Conservation (phyloP, 2,888 invertebrate species). For the Panzeria rudis region DNA sequence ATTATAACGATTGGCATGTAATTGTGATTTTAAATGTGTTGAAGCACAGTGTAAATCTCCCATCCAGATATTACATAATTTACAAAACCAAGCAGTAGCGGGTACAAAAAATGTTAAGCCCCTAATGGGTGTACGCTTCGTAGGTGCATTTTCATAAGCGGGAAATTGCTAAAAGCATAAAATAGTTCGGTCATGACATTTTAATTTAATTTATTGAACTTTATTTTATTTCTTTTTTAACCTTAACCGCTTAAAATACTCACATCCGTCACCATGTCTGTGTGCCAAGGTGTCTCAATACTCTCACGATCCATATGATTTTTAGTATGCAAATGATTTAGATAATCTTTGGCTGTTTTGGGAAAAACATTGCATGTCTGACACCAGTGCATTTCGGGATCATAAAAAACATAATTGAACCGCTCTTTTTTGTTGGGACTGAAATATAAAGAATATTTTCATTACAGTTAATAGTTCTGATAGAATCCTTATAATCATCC, state of each 20-base stretch:
- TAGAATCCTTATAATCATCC: too few species aligned
- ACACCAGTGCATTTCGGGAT: conserved; percentile 96
- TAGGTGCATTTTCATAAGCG: conserved; percentile 88
- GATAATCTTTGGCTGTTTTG: conserved; percentile 92
- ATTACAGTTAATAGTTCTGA: neutral
- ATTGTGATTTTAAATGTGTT: conserved; percentile 91
- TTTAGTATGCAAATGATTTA: conserved; percentile 92
- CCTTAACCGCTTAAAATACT: conserved; percentile 52
- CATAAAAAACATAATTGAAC: conserved; percentile 93
- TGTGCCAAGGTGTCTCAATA: conserved; percentile 83
- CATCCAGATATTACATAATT: conserved; percentile 93
- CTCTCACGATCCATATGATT: conserved; percentile 86
- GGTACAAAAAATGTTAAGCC: conserved; percentile 95
- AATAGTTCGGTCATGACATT: neutral
- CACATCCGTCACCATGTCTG: conserved; percentile 80
- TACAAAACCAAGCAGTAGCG: conserved; percentile 95
- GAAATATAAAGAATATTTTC: neutral
- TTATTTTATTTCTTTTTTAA: too few species aligned
- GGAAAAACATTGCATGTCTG: conserved; percentile 94
- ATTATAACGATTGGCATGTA: conserved; percentile 91
- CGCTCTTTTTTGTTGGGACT: conserved; percentile 74
- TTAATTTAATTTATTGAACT: neutral
- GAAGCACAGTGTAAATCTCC: conserved; percentile 95
- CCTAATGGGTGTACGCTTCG: conserved; percentile 92
- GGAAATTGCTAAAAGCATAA: conserved; percentile 85